Evolutionary conservation across 2,113 vertebrate genomes (phyloP), one percentile per base, ranked within the genome.

Genomic region (Corydoras sp.): DNA sequence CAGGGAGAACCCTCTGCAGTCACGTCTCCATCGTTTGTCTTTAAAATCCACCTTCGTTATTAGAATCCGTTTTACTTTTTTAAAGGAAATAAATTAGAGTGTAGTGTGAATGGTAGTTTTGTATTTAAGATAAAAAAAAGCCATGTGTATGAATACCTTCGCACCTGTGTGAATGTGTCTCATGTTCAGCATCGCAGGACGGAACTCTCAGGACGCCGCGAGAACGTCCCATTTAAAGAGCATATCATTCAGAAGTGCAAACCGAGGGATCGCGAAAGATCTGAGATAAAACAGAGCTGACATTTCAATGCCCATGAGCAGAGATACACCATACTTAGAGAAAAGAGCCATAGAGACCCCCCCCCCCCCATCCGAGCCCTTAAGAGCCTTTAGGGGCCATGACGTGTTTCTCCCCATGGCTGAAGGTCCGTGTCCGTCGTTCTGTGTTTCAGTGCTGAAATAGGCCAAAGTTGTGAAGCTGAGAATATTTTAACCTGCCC

Each of bases 141-240:
- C 79, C 75, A 74, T 62, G 62, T 77, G 72, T 78, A 68, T 69
- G 54, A 73, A 74, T 29, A 58, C 73, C 50, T 62, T 59, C 9
- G 51, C 10, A 18, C 43, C 31, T 30, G 35, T 68, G 5, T 62
- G 3, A 32, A 2, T 56, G 11, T 32, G 65, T 54, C 83, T 76
- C 77, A 70, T 84, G 81, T 86, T 83, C 79, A 81, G 82, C 77
- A 74, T 85, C 66, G 48, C 75, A 76, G 76, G 74, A 80, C 67
- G 76, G 80, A 69, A 78, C 84, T 87, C 88, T 88, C 89, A 89
- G 89, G 87, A 85, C 77, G 82, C 84, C 75, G 79, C 83, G 74
- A 53, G 73, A 55, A 79, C 77, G 79, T 74, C 79, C 75, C 78
- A 79, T 80, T 82, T 77, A 80, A 77, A 49, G 66, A 77, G 71